phyloP scores from a whole-genome alignment of 2,113 vertebrate species.

The Spermophilus dauricus region DNA sequence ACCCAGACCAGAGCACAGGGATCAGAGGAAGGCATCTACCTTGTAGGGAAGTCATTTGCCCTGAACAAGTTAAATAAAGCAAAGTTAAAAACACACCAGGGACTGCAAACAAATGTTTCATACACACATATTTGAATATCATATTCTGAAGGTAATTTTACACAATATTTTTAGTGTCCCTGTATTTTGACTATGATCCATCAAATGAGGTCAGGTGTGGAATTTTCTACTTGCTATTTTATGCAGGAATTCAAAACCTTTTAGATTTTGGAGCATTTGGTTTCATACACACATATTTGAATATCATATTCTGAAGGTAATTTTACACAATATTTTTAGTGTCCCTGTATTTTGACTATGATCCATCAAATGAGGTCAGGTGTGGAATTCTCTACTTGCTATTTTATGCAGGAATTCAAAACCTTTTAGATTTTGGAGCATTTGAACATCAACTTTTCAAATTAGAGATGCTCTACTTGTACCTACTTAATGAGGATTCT shows the following conservation, averaged over 20 bases:
- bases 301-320: neutral
- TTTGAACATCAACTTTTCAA: neutral
- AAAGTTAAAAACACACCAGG: slow-evolving; percentile 81
- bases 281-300: too few relatives aligned
- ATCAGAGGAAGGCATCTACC: slow-evolving; percentile 62
- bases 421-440: neutral
- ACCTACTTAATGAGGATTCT: neutral
- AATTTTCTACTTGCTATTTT: neutral
- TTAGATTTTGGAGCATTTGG: neutral
- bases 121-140: too few relatives aligned
- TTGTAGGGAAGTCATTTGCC: slow-evolving; percentile 81
- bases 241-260: neutral
- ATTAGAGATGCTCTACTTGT: neutral
- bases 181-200: neutral
- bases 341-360: neutral
- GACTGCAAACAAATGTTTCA: slow-evolving; percentile 82
- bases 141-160: neutral
- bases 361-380: neutral
- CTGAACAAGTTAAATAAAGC: slow-evolving; percentile 83
- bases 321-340: neutral
- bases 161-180: too few relatives aligned
- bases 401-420: too few relatives aligned
- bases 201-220: neutral
- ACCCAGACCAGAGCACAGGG: slow-evolving; percentile 48
- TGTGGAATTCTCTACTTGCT: neutral